Conservation (phyloP, 2,797 vertebrate genomes). For the Darevskia mixta region DNA sequence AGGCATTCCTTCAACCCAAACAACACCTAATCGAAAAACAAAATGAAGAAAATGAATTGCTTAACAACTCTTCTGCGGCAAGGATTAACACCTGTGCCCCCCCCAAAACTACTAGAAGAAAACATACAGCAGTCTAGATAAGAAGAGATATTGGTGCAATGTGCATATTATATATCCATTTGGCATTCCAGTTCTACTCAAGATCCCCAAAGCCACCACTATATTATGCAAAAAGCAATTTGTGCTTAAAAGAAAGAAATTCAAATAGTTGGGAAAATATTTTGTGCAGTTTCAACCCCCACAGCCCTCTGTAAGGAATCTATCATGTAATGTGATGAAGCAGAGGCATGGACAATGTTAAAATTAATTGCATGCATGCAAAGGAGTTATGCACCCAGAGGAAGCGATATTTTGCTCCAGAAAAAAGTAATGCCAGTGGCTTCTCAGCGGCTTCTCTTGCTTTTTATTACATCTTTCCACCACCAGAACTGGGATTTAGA, state of each 20-base stretch:
- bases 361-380: not conserved
- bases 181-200: slow-evolving; percentile 11
- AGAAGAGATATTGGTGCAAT: slow-evolving; percentile 1
- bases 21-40: not conserved
- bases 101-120: slow-evolving; percentile 30
- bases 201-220: slow-evolving; percentile 2
- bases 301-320: not conserved
- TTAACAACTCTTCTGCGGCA: slow-evolving; percentile 7
- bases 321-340: not conserved
- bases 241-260: slow-evolving; percentile 10
- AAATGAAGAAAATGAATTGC: slow-evolving; percentile 27
- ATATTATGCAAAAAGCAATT: slow-evolving; percentile 18
- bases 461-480: not conserved
- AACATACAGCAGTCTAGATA: slow-evolving; percentile 23
- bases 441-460: not conserved
- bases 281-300: slow-evolving; percentile 14
- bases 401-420: not conserved
- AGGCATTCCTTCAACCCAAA: slow-evolving; percentile 36
- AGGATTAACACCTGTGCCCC: not conserved
- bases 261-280: not conserved
- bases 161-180: slow-evolving; percentile 12
- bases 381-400: not conserved
- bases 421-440: not conserved
- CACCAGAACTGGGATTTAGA: not conserved
- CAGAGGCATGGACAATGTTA: not conserved